Percentiles rank a stretch among this genome's conserved stretches.
Conservation (phyloP, 2,113 vertebrate species). For the Pelecanoides urinatrix region DNA sequence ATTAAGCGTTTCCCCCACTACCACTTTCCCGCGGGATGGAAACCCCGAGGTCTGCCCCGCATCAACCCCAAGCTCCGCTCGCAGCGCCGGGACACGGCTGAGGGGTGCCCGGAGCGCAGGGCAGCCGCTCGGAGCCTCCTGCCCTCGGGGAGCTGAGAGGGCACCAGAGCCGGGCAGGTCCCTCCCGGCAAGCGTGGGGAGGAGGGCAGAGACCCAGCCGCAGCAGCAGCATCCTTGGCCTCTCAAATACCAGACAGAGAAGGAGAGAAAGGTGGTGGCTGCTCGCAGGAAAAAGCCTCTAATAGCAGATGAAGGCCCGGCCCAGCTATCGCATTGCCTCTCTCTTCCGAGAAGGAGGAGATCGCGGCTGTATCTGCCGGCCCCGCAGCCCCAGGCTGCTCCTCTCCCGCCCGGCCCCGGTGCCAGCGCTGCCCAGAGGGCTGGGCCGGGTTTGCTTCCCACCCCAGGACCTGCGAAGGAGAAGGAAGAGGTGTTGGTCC, state of each 20-base stretch:
- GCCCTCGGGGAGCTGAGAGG: background rate
- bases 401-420: background rate
- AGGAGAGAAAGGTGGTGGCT: background rate
- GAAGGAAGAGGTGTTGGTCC: background rate
- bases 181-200: background rate
- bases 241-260: background rate
- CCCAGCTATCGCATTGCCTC: rapidly evolving
- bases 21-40: background rate
- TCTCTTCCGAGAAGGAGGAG: background rate
- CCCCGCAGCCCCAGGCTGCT: background rate
- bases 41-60: background rate
- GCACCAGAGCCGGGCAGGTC: background rate
- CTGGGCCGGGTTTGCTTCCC: background rate
- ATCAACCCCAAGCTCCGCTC: background rate
- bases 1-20: background rate
- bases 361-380: background rate
- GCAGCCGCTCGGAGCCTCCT: background rate
- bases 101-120: background rate
- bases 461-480: background rate
- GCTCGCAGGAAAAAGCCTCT: background rate
- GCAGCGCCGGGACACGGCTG: background rate
- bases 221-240: background rate
- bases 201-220: background rate
- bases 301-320: background rate
- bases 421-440: rapidly evolving